These are phyloP conservation scores for Arrhamphus sclerolepis DNA, from an alignment of 2,797 vertebrate genomes.

Conservation along the genomic window DNA sequence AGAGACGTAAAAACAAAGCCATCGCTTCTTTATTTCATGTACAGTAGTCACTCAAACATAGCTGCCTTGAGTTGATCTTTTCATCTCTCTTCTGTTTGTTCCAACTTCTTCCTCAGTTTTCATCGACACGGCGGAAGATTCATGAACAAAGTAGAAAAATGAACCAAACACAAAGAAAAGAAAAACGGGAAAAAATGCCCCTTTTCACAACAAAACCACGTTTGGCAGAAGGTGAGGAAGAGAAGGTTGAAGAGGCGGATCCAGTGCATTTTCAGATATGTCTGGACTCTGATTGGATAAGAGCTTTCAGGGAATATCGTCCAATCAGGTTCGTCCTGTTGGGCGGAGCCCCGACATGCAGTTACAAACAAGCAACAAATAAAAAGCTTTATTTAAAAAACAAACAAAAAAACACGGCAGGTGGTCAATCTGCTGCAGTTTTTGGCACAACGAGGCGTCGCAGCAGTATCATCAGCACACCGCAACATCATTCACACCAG, in stretches of 20 bases:
- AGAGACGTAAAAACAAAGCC: constrained; percentile 74
- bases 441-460: constrained; percentile 61
- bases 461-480: constrained; percentile 2
- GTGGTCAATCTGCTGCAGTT: constrained; percentile 40
- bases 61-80: constrained; percentile 84
- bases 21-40: constrained; percentile 84
- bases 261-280: constrained; percentile 74
- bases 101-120: constrained; percentile 70
- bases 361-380: constrained; percentile 19
- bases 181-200: constrained; percentile 66
- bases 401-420: constrained; percentile 17
- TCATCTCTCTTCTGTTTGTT: constrained; percentile 67
- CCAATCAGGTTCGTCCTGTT: constrained; percentile 57
- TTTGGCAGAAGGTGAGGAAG: constrained; percentile 73
- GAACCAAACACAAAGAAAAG: constrained; percentile 40
- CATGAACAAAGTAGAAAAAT: constrained; percentile 70
- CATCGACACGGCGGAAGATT: constrained; percentile 76
- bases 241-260: constrained; percentile 56
- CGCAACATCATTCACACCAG: too few species aligned
- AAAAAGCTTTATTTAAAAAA: constrained; percentile 23
- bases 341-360: constrained; percentile 23
- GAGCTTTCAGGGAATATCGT: constrained; percentile 47
- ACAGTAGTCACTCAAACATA: constrained; percentile 86
- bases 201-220: constrained; percentile 70
- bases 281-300: constrained; percentile 61